Evolutionary conservation across 2,113 vertebrate genomes (phyloP).

Genomic region (Polypterus senegalus): DNA sequence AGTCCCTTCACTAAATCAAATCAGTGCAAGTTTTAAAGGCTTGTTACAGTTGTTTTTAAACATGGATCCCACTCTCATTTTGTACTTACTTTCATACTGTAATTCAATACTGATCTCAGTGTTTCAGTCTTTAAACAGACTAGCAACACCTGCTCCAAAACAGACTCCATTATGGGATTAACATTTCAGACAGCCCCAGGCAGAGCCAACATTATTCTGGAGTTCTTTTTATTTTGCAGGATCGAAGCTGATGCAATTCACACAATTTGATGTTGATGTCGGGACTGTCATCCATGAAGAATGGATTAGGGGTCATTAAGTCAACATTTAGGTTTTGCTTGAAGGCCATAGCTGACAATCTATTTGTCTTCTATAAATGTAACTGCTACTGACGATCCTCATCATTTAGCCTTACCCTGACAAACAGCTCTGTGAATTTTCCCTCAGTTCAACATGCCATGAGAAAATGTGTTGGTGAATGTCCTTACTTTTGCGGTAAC

Average conservation of each 20-base stretch:
- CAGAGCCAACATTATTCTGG: slow-evolving; percentile 19
- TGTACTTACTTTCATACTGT: too few relatives aligned
- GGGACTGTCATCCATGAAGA: slow-evolving; percentile 57
- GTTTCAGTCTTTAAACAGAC: slow-evolving; percentile 28
- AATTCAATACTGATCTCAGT: slow-evolving; percentile 18
- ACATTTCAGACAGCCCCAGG: slow-evolving; percentile 31
- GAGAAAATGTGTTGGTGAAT: too few relatives aligned
- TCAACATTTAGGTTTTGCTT: slow-evolving; percentile 63
- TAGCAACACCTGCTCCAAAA: slow-evolving; percentile 18
- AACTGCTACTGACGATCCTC: too few relatives aligned
- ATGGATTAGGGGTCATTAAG: slow-evolving; percentile 64
- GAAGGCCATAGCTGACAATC: slow-evolving; percentile 41
- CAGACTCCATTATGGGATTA: slow-evolving; percentile 36
- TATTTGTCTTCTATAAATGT: slow-evolving; percentile 40
- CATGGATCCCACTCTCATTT: too few relatives aligned
- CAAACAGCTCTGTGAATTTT: too few relatives aligned
- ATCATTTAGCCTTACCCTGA: too few relatives aligned
- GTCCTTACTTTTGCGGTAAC: too few relatives aligned
- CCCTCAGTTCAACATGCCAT: too few relatives aligned
- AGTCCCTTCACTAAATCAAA: too few relatives aligned
- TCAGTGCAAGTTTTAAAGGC: too few relatives aligned
- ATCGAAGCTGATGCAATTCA: slow-evolving; percentile 34
- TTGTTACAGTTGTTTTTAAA: too few relatives aligned
- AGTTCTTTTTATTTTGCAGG: slow-evolving; percentile 39
- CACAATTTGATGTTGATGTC: slow-evolving; percentile 57